Percentiles rank a stretch among this genome's conserved stretches.
Evolutionary conservation across 2,888 invertebrate species (phyloP).

Genomic region (Eristalis intricaria): DNA sequence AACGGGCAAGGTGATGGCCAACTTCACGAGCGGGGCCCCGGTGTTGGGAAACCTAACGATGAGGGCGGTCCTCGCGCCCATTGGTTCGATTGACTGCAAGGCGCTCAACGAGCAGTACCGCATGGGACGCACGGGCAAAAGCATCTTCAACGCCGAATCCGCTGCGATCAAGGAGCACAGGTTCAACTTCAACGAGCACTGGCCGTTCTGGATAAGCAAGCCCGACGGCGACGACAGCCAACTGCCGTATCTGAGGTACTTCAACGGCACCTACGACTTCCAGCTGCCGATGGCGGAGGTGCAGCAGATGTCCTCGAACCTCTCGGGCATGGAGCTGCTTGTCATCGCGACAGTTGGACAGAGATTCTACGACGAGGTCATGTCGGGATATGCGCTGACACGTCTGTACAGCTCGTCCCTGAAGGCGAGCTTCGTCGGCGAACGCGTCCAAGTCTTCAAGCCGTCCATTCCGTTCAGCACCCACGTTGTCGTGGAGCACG

Average conservation of each 20-base stretch:
- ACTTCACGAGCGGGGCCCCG: constrained; percentile 95
- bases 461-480: constrained; percentile 93
- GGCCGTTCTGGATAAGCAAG: constrained; percentile 88
- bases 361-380: constrained; percentile 87
- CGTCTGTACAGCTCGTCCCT: constrained; percentile 92
- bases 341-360: constrained; percentile 92
- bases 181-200: constrained; percentile 88
- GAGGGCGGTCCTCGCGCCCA: constrained; percentile 87
- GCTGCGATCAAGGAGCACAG: constrained; percentile 83
- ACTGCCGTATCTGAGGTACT: constrained; percentile 87
- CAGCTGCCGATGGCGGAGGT: constrained; percentile 89
- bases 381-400: constrained; percentile 91
- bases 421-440: constrained; percentile 90
- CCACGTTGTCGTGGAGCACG: constrained; percentile 92
- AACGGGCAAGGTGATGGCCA: constrained; percentile 92
- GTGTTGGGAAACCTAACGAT: constrained; percentile 92
- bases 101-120: constrained; percentile 82
- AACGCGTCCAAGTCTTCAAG: constrained; percentile 94
- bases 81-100: constrained; percentile 83
- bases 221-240: constrained; percentile 83
- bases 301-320: constrained; percentile 83
- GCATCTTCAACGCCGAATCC: constrained; percentile 52
- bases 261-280: constrained; percentile 92
- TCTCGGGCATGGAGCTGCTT: constrained; percentile 88
- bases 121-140: constrained; percentile 75